Evolutionary conservation across 2,113 vertebrate genomes (phyloP), one percentile per base, ranked within the genome.

Genomic region (Cinclus cinclus): DNA sequence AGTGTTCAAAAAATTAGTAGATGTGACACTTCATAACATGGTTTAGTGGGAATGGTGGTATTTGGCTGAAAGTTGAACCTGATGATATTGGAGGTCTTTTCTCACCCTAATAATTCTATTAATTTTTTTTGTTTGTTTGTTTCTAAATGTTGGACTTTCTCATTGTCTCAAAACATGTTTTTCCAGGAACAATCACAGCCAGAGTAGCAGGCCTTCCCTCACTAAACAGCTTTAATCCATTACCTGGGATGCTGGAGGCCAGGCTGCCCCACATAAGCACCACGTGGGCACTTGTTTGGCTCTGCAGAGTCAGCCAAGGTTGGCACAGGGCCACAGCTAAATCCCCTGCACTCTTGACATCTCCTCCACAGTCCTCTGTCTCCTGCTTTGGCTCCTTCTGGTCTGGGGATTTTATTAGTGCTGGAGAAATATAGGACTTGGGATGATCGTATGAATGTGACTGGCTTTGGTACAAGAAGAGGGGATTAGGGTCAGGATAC

Each of bases 281-380:
- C 1, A 0, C 0, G 0, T 7, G 62, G 49, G 63, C 49, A 30
- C 49, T 55, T 30, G 33, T 9, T 20, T 5, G 5, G 25, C 46
- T 75, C 70, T 8, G 7, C 60, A 50, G 44, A 53, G n/a, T 42
- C 62, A 50, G 75, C 13, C 44, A 27, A 13, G 35, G 28, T 24
- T 68, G 76, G 81, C 35, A 47, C 1, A 1, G 58, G 64, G 67
- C 28, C 64, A 28, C 23, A 79, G 42, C 44, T 30, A 6, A 78
- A 74, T 23, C 23, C 75, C 12, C 24, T 73, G 50, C 30, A 21
- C 41, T 52, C 33, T 6, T 82, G n/a, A 10, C 50, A 75, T 70
- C 25, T 67, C 15, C 39, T 67, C 19, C 16, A 16, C 37, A 85
- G n/a, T 44, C 10, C 16, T 62, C 60, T 37, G 0, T 2, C 62